Evolutionary conservation across 2,113 vertebrate species (phyloP).

Genomic region (Pantherophis guttatus): DNA sequence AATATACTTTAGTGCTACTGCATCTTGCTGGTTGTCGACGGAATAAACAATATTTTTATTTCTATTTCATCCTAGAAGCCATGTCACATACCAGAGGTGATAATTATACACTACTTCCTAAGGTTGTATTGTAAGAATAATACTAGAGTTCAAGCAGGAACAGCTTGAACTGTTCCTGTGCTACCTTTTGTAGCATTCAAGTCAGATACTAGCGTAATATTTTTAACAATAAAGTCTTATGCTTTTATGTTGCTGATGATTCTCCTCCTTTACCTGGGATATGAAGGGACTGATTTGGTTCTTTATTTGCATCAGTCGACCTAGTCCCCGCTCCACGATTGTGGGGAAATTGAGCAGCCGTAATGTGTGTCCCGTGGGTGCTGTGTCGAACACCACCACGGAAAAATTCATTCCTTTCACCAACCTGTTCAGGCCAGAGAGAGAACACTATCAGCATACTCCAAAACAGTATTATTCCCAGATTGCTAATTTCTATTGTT

Average conservation of each 20-base stretch:
- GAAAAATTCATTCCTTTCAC: slow-evolving; percentile 98
- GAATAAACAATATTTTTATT: neutral
- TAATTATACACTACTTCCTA: neutral
- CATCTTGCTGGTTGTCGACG: neutral
- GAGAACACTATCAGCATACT: neutral
- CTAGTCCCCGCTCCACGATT: slow-evolving; percentile 91
- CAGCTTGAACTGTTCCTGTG: too few species aligned
- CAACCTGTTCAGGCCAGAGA: slow-evolving; percentile 70
- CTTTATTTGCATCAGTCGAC: slow-evolving; percentile 96
- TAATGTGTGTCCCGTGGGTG: slow-evolving; percentile 91
- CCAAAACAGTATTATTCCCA: neutral
- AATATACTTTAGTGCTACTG: neutral
- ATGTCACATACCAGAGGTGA: neutral
- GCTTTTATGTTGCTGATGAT: neutral
- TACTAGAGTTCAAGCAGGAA: neutral
- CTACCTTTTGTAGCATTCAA: neutral
- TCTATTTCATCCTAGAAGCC: neutral
- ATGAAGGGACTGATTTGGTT: slow-evolving; percentile 98
- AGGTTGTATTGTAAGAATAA: neutral
- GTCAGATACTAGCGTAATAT: neutral
- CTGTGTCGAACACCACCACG: slow-evolving; percentile 94
- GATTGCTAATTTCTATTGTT: neutral
- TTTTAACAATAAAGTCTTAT: neutral
- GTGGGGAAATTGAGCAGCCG: slow-evolving; percentile 94
- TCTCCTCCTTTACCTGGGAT: slow-evolving; percentile 78